A percentile compares a stretch with the other conserved stretches of the same genome.
Conservation (phyloP, 2,888 invertebrate species). For the Ceratothoa steindachneri region DNA sequence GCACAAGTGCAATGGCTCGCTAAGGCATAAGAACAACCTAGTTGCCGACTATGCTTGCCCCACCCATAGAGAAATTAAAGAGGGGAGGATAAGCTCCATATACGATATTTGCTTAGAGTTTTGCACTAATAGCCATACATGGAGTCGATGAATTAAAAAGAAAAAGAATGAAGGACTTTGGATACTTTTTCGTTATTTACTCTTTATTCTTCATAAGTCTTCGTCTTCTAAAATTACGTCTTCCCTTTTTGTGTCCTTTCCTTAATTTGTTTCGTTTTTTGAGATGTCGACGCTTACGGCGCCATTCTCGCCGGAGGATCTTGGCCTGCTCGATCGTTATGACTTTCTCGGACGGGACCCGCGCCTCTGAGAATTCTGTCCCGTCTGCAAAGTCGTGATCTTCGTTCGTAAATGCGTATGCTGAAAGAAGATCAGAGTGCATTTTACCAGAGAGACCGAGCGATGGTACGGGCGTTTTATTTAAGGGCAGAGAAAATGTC, state of each 20-base stretch:
- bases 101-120: too few relatives aligned
- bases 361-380: constrained; percentile 32
- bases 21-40: too few relatives aligned
- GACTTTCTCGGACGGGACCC: constrained; percentile 4
- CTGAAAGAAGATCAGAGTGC: constrained; percentile 39
- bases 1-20: too few relatives aligned
- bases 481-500: neutral
- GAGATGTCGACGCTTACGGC: constrained; percentile 37
- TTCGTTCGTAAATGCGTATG: constrained; percentile 37
- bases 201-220: neutral
- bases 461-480: neutral
- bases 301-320: constrained; percentile 30
- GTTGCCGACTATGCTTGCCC: too few relatives aligned
- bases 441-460: neutral
- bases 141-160: too few relatives aligned
- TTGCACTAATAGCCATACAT: too few relatives aligned
- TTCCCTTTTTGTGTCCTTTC: neutral
- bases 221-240: constrained; percentile 1
- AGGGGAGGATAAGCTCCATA: too few relatives aligned
- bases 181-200: neutral
- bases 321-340: constrained; percentile 26
- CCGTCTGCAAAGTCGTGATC: constrained; percentile 41
- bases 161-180: too few relatives aligned
- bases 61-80: too few relatives aligned
- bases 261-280: neutral